phyloP scores from a whole-genome alignment of 2,888 invertebrate genomes.

The Falcaria lacertinaria region DNA sequence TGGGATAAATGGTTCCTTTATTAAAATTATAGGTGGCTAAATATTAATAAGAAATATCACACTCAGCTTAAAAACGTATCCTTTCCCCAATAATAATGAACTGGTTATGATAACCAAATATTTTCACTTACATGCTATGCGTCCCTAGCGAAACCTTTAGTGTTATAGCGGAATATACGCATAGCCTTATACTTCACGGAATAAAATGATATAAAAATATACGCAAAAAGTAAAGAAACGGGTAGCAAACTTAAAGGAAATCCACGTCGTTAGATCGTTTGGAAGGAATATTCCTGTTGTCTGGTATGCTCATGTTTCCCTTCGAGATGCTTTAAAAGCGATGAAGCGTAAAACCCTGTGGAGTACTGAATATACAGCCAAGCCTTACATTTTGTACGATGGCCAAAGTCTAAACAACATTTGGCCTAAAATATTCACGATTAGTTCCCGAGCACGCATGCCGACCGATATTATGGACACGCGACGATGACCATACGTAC shows the following conservation, averaged over 20 bases:
- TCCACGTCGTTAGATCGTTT: slow-evolving; percentile 27
- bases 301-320: slow-evolving; percentile 23
- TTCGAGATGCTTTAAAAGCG: slow-evolving; percentile 37
- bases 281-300: slow-evolving; percentile 25
- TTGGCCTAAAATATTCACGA: slow-evolving; percentile 64
- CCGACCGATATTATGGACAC: slow-evolving; percentile 59
- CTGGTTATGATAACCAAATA: background rate
- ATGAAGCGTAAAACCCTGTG: slow-evolving; percentile 43
- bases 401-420: slow-evolving; percentile 38
- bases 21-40: too few relatives aligned
- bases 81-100: too few relatives aligned
- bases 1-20: too few relatives aligned
- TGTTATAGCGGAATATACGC: slow-evolving; percentile 13
- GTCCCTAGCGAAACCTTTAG: background rate
- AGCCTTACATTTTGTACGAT: slow-evolving; percentile 25
- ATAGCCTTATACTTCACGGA: slow-evolving; percentile 4
- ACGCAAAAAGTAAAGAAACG: slow-evolving; percentile 10
- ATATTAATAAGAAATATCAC: too few relatives aligned
- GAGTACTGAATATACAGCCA: slow-evolving; percentile 36
- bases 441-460: slow-evolving; percentile 53
- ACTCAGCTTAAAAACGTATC: too few relatives aligned
- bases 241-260: slow-evolving; percentile 22
- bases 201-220: slow-evolving; percentile 7
- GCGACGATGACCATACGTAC: slow-evolving; percentile 50
- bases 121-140: background rate